Conservation (phyloP, 2,888 invertebrate genomes). For the Hyles lineata region DNA sequence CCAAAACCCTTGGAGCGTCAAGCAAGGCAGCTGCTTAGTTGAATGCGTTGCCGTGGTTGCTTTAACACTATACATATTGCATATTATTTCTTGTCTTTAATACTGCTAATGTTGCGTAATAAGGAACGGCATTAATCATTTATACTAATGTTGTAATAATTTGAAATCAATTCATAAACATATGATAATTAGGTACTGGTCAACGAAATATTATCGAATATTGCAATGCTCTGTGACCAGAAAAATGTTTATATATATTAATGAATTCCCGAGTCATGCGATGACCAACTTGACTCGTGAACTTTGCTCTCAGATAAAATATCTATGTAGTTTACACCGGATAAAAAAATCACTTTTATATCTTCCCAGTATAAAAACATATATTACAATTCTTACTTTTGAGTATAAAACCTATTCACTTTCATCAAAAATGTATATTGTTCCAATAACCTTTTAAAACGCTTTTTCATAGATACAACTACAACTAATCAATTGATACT, state of each 20-base stretch:
- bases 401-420: too few relatives aligned
- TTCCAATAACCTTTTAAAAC: too few relatives aligned
- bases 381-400: too few relatives aligned
- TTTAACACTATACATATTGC: neutral
- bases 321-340: conserved; percentile 27
- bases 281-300: conserved; percentile 24
- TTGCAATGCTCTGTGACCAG: conserved; percentile 36
- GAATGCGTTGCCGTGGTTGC: too few relatives aligned
- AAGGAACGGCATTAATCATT: too few relatives aligned
- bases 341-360: neutral
- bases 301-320: conserved; percentile 24
- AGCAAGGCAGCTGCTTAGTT: too few relatives aligned
- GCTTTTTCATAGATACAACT: too few relatives aligned
- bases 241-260: conserved; percentile 27
- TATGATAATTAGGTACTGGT: conserved; percentile 8
- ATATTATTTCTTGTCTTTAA: neutral
- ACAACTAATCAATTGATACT: too few relatives aligned
- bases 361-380: neutral
- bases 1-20: too few relatives aligned
- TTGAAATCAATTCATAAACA: conserved; percentile 27
- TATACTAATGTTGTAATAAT: neutral
- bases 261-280: conserved; percentile 15
- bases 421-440: too few relatives aligned
- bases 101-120: too few relatives aligned
- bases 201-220: conserved; percentile 40